A percentile compares a stretch with the other conserved stretches of the same genome.
Conservation (phyloP, 2,888 invertebrate species). For the Julus scanicus region DNA sequence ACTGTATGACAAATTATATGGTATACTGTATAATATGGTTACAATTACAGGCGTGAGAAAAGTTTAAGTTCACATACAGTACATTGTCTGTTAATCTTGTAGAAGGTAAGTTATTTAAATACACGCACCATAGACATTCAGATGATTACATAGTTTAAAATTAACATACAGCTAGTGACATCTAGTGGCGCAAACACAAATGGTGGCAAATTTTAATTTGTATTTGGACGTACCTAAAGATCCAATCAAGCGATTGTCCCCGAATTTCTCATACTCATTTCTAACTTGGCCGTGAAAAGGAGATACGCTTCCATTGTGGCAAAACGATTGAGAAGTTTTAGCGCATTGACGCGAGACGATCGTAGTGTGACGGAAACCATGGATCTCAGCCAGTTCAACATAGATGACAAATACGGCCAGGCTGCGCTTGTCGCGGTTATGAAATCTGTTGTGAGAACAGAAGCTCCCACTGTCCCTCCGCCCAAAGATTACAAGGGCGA, state of each 20-base stretch:
- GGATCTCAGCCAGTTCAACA: constrained; percentile 97
- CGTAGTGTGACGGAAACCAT: constrained; percentile 96
- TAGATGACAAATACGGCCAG: constrained; percentile 98
- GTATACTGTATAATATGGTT: no score
- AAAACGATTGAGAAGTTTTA: constrained; percentile 90
- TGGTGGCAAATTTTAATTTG: no score
- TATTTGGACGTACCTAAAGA: constrained; percentile 89
- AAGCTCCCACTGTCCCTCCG: constrained; percentile 82
- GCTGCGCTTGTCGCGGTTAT: constrained; percentile 93
- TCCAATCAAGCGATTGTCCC: constrained; percentile 99
- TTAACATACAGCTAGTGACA: no score
- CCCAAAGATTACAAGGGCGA: constrained; percentile 90
- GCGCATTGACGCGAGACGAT: constrained; percentile 98
- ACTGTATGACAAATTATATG: no score
- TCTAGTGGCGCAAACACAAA: no score
- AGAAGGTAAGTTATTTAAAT: no score
- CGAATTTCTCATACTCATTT: constrained; percentile 98
- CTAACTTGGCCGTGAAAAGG: constrained; percentile 96
- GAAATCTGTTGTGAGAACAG: constrained; percentile 93
- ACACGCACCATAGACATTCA: no score
- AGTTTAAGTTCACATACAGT: no score
- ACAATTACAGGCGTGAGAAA: no score
- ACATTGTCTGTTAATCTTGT: no score
- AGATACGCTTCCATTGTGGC: constrained; percentile 97
- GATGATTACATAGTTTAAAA: no score